Conservation (phyloP, 2,113 vertebrate species). For the Galeopterus variegatus region DNA sequence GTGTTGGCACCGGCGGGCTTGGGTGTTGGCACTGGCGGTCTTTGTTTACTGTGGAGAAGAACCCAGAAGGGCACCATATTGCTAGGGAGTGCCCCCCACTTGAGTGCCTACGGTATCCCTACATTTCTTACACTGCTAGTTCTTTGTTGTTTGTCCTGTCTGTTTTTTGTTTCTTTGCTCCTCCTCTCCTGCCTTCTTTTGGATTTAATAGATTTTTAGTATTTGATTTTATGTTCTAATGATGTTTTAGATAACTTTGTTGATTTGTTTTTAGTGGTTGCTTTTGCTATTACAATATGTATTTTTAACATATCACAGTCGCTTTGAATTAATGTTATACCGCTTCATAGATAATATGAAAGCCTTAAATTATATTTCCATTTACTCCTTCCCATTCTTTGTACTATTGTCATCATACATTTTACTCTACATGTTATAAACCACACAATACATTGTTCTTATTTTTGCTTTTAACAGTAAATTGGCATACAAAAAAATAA, state of each 20-base stretch:
- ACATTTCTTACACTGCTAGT: too few species aligned
- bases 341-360: background rate
- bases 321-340: background rate
- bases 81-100: too few species aligned
- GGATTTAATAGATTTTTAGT: background rate
- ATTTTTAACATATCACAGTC: background rate
- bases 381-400: background rate
- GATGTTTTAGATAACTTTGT: conserved; percentile 17
- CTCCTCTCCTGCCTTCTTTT: background rate
- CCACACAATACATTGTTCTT: background rate
- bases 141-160: background rate
- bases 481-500: background rate
- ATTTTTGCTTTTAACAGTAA: conserved; percentile 50
- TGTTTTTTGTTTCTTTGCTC: background rate
- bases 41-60: too few species aligned
- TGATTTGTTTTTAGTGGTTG: conserved; percentile 34
- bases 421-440: conserved; percentile 15
- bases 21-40: too few species aligned
- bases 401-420: background rate
- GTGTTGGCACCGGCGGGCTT: too few species aligned
- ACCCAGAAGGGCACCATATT: too few species aligned
- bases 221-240: conserved; percentile 5
- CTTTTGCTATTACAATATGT: background rate
- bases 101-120: too few species aligned
- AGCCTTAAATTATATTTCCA: background rate